Conservation (phyloP, 2,888 invertebrate species). For the Drosophila setosimentum region DNA sequence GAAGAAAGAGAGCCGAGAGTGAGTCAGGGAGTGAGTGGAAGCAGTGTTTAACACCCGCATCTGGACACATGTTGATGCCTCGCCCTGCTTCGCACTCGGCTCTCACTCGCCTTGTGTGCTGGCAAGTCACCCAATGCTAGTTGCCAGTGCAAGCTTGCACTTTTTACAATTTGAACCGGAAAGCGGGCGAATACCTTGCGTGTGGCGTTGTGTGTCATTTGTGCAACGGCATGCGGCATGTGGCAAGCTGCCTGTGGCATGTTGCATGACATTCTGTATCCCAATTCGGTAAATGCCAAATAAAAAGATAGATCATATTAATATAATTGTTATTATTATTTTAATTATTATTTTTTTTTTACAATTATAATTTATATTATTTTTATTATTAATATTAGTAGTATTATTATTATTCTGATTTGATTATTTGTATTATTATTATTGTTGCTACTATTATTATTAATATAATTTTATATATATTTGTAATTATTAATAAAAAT, state of each 20-base stretch:
- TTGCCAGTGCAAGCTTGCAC: conserved; percentile 16
- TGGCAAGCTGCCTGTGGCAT: conserved; percentile 6
- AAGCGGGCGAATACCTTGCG: conserved; percentile 52
- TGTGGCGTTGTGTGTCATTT: conserved; percentile 46
- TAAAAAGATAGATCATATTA: not conserved
- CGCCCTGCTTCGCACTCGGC: conserved; percentile 10
- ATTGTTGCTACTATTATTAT: not conserved
- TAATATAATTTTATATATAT: not conserved
- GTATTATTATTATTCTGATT: not conserved
- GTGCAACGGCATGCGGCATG: not conserved
- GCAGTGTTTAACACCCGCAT: conserved; percentile 67
- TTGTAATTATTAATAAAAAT: not conserved
- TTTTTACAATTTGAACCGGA: conserved; percentile 47
- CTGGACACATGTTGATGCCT: conserved; percentile 55
- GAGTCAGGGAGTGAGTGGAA: conserved; percentile 32
- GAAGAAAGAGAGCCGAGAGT: conserved; percentile 1
- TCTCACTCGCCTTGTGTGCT: not conserved
- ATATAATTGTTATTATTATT: not conserved
- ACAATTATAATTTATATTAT: too few relatives aligned
- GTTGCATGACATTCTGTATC: not conserved
- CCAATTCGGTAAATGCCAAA: not conserved
- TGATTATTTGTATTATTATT: not conserved
- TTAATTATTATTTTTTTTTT: not conserved
- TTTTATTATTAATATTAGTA: not conserved
- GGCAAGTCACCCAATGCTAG: conserved; percentile 12